These are phyloP conservation scores for Trichomycterus rosablanca DNA, from an alignment of 2,113 vertebrate genomes.

Conservation along the genomic window DNA sequence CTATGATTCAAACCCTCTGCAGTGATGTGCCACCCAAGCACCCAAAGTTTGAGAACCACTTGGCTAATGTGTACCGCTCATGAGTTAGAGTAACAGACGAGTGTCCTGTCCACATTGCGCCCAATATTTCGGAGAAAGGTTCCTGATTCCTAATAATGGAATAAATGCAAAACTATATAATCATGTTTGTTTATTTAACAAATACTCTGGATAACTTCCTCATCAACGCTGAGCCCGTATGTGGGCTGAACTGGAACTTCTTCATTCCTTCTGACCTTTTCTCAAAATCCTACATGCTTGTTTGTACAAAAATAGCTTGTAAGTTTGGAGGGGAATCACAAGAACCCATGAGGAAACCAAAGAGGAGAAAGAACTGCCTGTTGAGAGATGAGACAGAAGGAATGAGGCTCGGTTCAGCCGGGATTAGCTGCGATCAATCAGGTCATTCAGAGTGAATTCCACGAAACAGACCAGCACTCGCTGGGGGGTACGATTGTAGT, in stretches of 20 bases:
- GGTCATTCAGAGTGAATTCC: constrained; percentile 21
- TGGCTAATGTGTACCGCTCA: too few species aligned
- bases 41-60: too few species aligned
- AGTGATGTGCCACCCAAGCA: too few species aligned
- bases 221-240: background rate
- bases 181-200: too few species aligned
- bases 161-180: too few species aligned
- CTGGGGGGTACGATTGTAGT: constrained; percentile 5
- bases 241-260: constrained; percentile 13
- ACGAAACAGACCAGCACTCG: background rate
- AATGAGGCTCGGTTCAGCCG: constrained; percentile 1
- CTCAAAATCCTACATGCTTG: background rate
- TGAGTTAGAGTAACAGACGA: too few species aligned
- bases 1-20: too few species aligned
- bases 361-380: constrained; percentile 1
- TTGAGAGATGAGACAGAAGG: constrained; percentile 1
- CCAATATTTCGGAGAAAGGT: too few species aligned
- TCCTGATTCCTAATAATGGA: too few species aligned
- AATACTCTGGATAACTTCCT: too few species aligned
- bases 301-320: background rate
- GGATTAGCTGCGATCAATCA: constrained; percentile 21
- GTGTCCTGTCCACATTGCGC: too few species aligned
- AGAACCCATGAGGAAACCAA: background rate
- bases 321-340: constrained; percentile 23
- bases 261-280: constrained; percentile 9